Base-by-base conservation (phyloP, 1,140 invertebrate genomes). In the Papilio dardanus region DNA sequence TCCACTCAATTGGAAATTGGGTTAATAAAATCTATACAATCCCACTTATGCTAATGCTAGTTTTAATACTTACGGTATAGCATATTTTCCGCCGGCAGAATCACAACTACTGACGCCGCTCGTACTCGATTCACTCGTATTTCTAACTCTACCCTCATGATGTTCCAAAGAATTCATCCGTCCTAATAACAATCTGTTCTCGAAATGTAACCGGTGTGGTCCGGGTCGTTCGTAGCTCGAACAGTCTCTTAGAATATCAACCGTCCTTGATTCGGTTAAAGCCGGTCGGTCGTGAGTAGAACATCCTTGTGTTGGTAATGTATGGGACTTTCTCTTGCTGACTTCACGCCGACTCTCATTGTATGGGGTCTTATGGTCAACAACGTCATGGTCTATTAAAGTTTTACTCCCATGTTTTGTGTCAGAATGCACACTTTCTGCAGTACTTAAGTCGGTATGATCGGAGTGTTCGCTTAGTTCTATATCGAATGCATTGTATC, bases 51-150 rank as follows among this genome's bases (percentile, higher is more conserved):
- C 2, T 8, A 37, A 19, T 6, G 35, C 4, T 19, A 19, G 24
- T 24, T 5, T 28, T 6, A 42, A 74, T 73, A 94, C 94, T 93
- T 86, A 94, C 94, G 94, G 92, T 83, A 94, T 86, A 69, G 90
- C 87, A 83, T 94, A 93, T 90, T 94, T 92, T 62, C 94, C 94
- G 14, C 94, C 92, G 30, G 95, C 95, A 0, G 96, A 97, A 87
- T 97, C 96, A 84, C 95, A 96, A 54, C 96, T 97, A 91, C 96
- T 96, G 7, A 97, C 95, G 31, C 96, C 96, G 80, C 96, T 97
- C 1, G 96, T 96, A 76, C 96, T 97, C 0, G 96, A 96, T 84
- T 97, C 96, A 16, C 96, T 97, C 76, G 95, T 94, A 62, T 94
- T 93, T 71, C 93, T 88, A n/a, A 91, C 89, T 37, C 93, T 80